Evolutionary conservation across 2,888 invertebrate species (phyloP).

Genomic region (Suillia variegata): DNA sequence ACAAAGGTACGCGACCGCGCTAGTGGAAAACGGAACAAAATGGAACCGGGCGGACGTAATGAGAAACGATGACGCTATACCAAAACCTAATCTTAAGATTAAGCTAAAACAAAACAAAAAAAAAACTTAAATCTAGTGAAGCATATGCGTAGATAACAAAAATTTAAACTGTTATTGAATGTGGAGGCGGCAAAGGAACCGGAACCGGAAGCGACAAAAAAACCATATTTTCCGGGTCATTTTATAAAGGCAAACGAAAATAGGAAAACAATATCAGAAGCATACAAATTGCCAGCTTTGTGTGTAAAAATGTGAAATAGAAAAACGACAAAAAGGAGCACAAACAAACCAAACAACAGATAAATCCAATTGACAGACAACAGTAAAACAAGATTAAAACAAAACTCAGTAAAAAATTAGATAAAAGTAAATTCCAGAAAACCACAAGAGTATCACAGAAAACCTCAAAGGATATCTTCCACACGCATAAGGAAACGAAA

Average conservation of each 20-base stretch:
- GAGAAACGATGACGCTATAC: background rate
- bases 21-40: constrained; percentile 23
- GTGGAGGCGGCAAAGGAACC: constrained; percentile 6
- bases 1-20: constrained; percentile 59
- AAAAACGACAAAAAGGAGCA: constrained; percentile 20
- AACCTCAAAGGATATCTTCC: background rate
- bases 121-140: constrained; percentile 50
- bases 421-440: background rate
- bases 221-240: constrained; percentile 34
- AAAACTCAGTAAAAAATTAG: background rate
- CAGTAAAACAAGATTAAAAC: background rate
- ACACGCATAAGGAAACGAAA: background rate
- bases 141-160: constrained; percentile 47
- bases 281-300: no score
- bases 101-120: constrained; percentile 46
- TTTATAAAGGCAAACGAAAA: constrained; percentile 27
- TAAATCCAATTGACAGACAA: background rate
- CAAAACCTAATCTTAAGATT: constrained; percentile 48
- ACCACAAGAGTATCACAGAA: background rate
- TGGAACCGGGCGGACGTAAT: no score
- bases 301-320: constrained; percentile 14
- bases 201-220: background rate
- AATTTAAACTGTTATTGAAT: background rate
- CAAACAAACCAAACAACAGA: constrained; percentile 10
- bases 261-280: constrained; percentile 20